Evolutionary conservation across 2,797 vertebrate genomes (phyloP), one percentile per base, ranked within the genome.

Genomic region (Pseudochirops corinnae): DNA sequence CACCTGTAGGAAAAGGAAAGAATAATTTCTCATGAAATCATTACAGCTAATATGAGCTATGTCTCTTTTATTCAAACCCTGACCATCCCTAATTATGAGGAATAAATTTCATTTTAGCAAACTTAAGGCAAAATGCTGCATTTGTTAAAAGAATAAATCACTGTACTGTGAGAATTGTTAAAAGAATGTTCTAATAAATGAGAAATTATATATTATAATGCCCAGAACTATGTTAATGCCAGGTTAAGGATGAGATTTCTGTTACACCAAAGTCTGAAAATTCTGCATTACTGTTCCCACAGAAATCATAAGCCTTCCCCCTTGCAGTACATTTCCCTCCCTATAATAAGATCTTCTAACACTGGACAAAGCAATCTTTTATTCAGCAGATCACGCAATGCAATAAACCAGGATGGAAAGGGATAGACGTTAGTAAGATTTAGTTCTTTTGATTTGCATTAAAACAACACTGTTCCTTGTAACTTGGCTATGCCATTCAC

Each of bases 291-390:
- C 16, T 93, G n/a, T 93, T 92, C 55, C 39, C 55, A 94, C 91
- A n/a, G 74, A 95, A 96, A 94, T 94, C 56, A 62, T 93, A 94
- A 93, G 82, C 74, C 16, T 74, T 93, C 55, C 91, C 67, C 5
- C 31, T 53, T 29, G 53, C 74, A 92, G 26, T 74, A 93, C 55
- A 95, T 82, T 95, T 92, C 31, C 1, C 18, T 7, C 67, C 0
- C 94, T 50, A 56, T 97, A 94, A 96, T 57, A 94, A 95, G 55
- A 57, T 94, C 53, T 95, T 97, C 90, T 91, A 97, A 92, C 52
- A 96, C 14, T 90, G 55, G 53, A 96, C 92, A 96, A 95, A 90
- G 39, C 21, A 92, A 91, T 92, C 82, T 97, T 95, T 94, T 96
- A 93, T 95, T 97, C 93, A 67, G 28, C 16, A 93, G n/a, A 91